Evolutionary conservation across 2,888 invertebrate genomes (phyloP).

Genomic region (Euzetes globulus): DNA sequence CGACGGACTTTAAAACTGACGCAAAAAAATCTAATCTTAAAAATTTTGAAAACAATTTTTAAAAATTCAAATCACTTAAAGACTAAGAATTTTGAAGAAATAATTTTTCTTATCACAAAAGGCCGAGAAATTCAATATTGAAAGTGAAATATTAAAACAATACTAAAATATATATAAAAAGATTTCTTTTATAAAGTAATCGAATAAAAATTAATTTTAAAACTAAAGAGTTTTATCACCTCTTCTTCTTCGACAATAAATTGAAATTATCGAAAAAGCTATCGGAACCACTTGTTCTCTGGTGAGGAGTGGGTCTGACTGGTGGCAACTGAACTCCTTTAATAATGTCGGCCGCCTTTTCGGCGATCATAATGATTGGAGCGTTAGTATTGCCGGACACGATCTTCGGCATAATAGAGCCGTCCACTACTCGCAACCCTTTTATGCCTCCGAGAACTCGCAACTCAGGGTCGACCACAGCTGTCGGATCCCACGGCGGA

Average conservation of each 20-base stretch:
- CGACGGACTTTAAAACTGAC: no score
- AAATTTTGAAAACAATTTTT: no score
- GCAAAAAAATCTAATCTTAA: no score
- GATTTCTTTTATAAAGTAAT: not conserved
- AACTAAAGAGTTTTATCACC: not conserved
- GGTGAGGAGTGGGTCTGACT: not conserved
- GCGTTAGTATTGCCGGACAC: constrained; percentile 83
- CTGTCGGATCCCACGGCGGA: constrained; percentile 40
- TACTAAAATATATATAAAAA: not conserved
- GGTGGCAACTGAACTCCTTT: constrained; percentile 51
- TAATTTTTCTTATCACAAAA: no score
- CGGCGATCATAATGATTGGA: constrained; percentile 80
- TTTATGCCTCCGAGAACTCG: constrained; percentile 57
- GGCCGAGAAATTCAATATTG: no score
- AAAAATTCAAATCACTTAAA: no score
- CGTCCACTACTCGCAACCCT: constrained; percentile 75
- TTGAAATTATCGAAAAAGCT: constrained; percentile 21
- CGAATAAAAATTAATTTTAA: not conserved
- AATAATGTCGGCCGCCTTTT: constrained; percentile 79
- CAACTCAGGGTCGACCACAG: constrained; percentile 43
- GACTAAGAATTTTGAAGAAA: no score
- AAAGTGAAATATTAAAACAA: not conserved
- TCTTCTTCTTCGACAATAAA: constrained; percentile 20
- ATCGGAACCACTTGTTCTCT: not conserved
- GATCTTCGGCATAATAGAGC: constrained; percentile 79